Percentiles rank a stretch among this genome's conserved stretches.
Conservation (phyloP, 2,113 vertebrate genomes). For the Anoplopoma fimbria region DNA sequence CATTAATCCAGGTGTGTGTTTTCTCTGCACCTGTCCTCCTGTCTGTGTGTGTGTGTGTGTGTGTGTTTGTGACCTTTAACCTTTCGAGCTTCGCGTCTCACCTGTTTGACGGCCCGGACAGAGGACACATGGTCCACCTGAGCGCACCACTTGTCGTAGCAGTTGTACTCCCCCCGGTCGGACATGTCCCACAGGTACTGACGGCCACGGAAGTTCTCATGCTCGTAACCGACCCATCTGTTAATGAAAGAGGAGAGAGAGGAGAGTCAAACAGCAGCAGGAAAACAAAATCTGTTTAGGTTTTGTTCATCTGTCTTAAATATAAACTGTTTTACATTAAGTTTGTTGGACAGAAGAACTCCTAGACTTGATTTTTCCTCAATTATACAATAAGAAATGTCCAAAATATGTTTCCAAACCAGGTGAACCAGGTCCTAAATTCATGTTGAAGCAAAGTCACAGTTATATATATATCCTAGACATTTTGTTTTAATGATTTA, state of each 20-base stretch:
- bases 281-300: no score
- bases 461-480: neutral
- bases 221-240: slow-evolving; percentile 83
- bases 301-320: neutral
- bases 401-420: no score
- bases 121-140: slow-evolving; percentile 82
- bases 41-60: no score
- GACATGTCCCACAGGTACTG: slow-evolving; percentile 83
- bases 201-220: slow-evolving; percentile 84
- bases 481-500: no score
- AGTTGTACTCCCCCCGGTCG: slow-evolving; percentile 84
- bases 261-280: neutral
- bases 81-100: slow-evolving; percentile 38
- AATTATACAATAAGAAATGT: neutral
- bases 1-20: neutral
- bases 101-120: slow-evolving; percentile 83
- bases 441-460: neutral
- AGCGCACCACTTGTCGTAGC: slow-evolving; percentile 81
- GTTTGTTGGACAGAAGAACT: neutral
- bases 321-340: neutral
- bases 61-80: no score
- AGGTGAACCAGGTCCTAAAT: no score
- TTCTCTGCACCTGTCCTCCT: neutral
- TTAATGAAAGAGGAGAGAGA: no score
- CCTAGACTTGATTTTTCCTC: neutral